These are phyloP conservation scores for Tapirus terrestris DNA, from an alignment of 2,113 vertebrate genomes.

Conservation along the genomic window DNA sequence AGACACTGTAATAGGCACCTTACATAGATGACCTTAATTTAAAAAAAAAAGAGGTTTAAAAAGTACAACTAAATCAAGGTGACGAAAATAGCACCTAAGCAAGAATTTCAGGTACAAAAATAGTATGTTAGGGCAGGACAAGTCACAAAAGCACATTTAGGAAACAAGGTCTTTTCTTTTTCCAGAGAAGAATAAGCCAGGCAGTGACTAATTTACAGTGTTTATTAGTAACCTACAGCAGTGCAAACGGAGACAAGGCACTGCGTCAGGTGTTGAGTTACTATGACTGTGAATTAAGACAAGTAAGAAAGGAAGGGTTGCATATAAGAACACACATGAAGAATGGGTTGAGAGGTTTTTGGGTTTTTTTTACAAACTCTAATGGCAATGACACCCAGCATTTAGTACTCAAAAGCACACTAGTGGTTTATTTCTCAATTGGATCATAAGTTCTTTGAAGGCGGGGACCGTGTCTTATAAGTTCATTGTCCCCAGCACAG, in stretches of 20 bases:
- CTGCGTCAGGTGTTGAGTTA: neutral
- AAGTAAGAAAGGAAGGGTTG: neutral
- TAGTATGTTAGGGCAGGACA: neutral
- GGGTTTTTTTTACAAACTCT: neutral
- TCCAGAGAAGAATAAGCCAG: neutral
- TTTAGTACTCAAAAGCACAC: neutral
- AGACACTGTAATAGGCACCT: neutral
- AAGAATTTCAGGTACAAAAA: slow-evolving; percentile 35
- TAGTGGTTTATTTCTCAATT: neutral
- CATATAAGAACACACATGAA: neutral
- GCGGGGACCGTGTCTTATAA: neutral
- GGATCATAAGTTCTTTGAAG: neutral
- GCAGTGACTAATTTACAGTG: neutral
- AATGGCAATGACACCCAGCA: neutral
- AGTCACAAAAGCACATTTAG: neutral
- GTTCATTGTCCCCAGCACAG: neutral
- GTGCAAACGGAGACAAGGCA: neutral
- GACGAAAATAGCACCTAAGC: neutral
- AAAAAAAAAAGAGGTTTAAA: neutral
- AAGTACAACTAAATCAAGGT: neutral
- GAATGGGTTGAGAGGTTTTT: neutral
- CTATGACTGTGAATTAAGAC: neutral
- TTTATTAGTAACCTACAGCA: neutral
- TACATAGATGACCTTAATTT: neutral
- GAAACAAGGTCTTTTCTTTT: neutral